Evolutionary conservation across 2,797 vertebrate species (phyloP).

Genomic region (Typhlichthys subterraneus): DNA sequence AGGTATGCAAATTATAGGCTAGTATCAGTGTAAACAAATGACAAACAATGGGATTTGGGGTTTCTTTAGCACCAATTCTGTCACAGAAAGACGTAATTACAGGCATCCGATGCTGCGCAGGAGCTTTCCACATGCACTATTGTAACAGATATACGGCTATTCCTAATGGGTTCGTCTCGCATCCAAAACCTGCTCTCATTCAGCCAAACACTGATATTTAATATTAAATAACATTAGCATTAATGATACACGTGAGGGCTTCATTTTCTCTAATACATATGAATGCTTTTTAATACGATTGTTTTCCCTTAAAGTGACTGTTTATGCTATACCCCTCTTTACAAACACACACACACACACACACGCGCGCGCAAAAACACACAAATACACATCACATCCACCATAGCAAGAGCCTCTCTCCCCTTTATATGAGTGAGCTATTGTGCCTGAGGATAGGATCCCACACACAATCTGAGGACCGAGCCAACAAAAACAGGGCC

Average conservation of each 20-base stretch:
- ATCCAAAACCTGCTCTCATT: conserved; percentile 58
- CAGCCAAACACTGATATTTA: conserved; percentile 66
- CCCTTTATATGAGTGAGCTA: conserved; percentile 91
- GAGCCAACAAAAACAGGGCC: conserved; percentile 98
- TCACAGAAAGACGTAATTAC: conserved; percentile 52
- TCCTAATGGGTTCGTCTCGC: conserved; percentile 72
- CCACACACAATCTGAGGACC: conserved; percentile 97
- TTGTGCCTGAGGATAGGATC: conserved; percentile 97
- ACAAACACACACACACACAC: conserved; percentile 7
- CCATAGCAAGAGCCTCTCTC: conserved; percentile 86
- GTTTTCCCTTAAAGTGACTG: conserved; percentile 92
- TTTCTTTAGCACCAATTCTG: conserved; percentile 49
- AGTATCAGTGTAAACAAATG: conserved; percentile 53
- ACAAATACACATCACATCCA: conserved; percentile 36
- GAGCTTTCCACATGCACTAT: conserved; percentile 51
- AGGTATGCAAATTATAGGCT: conserved; percentile 42
- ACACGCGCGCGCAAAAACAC: background rate
- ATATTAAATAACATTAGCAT: conserved; percentile 76
- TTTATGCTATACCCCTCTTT: conserved; percentile 78
- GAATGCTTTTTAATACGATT: conserved; percentile 94
- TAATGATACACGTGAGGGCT: conserved; percentile 82
- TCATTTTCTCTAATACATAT: conserved; percentile 82
- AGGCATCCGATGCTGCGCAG: conserved; percentile 37
- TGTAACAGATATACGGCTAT: conserved; percentile 60
- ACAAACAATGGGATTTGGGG: conserved; percentile 52